Percentiles rank a stretch among this genome's conserved stretches.
Conservation (phyloP, 2,113 vertebrate genomes). For the Parotia lawesii region DNA sequence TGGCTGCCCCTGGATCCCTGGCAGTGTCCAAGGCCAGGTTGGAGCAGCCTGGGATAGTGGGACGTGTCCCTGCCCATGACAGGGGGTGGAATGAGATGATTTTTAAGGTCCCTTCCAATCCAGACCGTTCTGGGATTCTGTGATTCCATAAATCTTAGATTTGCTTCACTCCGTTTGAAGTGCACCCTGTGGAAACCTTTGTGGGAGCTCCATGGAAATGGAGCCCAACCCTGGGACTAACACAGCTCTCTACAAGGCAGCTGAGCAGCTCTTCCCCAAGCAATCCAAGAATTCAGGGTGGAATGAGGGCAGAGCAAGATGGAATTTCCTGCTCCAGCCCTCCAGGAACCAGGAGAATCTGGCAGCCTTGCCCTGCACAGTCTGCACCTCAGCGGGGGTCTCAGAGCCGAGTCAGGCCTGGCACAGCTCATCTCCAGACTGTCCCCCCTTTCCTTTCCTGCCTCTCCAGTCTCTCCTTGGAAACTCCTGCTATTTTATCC, state of each 20-base stretch:
- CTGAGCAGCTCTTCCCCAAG: not conserved
- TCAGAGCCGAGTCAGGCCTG: not conserved
- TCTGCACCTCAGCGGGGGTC: not conserved
- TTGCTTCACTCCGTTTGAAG: not conserved
- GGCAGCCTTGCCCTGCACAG: not conserved
- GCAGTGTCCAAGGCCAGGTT: rapidly evolving
- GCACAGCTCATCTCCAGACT: not conserved
- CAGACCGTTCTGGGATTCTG: rapidly evolving
- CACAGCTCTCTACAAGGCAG: not conserved
- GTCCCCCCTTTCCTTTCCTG: not conserved
- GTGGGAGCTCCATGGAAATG: not conserved
- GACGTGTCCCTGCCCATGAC: not conserved
- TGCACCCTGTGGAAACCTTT: not conserved
- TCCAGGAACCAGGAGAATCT: not conserved
- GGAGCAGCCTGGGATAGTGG: rapidly evolving
- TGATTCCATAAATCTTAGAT: not conserved
- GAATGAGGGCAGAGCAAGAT: not conserved
- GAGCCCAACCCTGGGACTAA: not conserved
- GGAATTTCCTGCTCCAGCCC: not conserved
- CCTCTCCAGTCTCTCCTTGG: not conserved
- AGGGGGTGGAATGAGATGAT: rapidly evolving
- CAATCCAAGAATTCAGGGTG: not conserved
- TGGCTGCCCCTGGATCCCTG: not conserved
- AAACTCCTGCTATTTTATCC: not conserved
- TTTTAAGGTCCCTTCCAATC: not conserved